These are phyloP conservation scores for Megatriorchis doriae DNA, from an alignment of 2,113 vertebrate species.

Conservation along the genomic window DNA sequence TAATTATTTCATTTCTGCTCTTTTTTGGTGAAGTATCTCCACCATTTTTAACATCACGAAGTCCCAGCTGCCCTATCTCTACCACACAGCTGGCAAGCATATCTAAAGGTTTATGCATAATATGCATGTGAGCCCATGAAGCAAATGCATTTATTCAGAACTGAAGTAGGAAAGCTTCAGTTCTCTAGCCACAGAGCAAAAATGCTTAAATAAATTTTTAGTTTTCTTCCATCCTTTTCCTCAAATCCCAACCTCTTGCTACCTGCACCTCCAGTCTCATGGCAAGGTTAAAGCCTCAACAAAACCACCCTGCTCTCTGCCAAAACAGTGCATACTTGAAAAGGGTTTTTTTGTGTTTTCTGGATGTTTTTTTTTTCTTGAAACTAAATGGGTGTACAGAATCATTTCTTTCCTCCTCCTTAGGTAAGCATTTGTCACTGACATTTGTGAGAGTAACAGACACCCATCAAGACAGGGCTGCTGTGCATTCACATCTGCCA, in stretches of 20 bases:
- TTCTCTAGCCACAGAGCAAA: slow-evolving; percentile 41
- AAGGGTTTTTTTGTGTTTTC: not conserved
- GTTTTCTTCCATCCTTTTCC: not conserved
- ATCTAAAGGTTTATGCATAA: slow-evolving; percentile 90
- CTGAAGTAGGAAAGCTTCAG: slow-evolving; percentile 25
- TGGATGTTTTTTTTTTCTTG: not conserved
- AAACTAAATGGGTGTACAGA: not conserved
- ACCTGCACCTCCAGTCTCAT: slow-evolving; percentile 9
- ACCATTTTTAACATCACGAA: slow-evolving; percentile 60
- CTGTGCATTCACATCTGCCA: not conserved
- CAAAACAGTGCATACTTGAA: not conserved
- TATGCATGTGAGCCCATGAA: slow-evolving; percentile 32
- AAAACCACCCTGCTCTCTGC: not conserved
- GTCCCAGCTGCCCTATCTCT: slow-evolving; percentile 87
- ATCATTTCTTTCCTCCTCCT: not conserved
- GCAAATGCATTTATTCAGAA: slow-evolving; percentile 43
- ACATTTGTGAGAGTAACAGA: not conserved
- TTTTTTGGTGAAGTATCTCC: slow-evolving; percentile 55
- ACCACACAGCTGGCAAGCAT: slow-evolving; percentile 89
- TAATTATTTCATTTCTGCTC: slow-evolving; percentile 60
- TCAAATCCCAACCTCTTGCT: not conserved
- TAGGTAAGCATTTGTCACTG: not conserved
- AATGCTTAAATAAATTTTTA: slow-evolving; percentile 37
- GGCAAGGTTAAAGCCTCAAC: slow-evolving; percentile 28
- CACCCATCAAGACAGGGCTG: not conserved